Base-by-base conservation (phyloP, 2,888 invertebrate species). In the Zonitis immaculata region DNA sequence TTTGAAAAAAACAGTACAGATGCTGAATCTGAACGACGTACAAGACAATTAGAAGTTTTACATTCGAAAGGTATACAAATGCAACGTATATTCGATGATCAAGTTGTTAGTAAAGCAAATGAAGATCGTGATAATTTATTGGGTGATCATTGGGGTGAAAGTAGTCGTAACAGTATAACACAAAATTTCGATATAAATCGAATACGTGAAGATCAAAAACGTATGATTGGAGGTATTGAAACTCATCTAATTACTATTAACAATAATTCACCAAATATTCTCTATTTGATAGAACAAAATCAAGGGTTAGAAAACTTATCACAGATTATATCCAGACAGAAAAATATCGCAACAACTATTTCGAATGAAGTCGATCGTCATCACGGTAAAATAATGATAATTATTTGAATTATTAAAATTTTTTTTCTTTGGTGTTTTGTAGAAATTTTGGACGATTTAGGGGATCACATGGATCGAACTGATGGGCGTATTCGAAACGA, bases 401-500 rank as follows among this genome's bases (percentile, higher is more conserved):
- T 30, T 46, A 44, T 32, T 49, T 58, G 22, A 22, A 22, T n/a
- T n/a, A n/a, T n/a, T n/a, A n/a, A n/a, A n/a, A n/a, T n/a, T n/a
- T n/a, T n/a, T n/a, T n/a, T n/a, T n/a, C n/a, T n/a, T n/a, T n/a
- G n/a, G n/a, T n/a, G n/a, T n/a, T 61, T 76, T 76, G 9, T 65
- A 88, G 89, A 86, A 67, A 82, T 91, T 52, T 79, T 91, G 58
- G 89, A 89, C 66, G 88, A 87, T 71, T 80, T 91, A 57, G 83
- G 84, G 1, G 85, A 84, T 55, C 85, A 85, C 54, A 84, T 88
- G 71, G 89, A 89, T 56, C 75, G 80, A 53, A 88, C 89, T 1
- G 84, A 87, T 64, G 78, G 81, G n/a, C 78, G 87, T 45, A 77
- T 91, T 16, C 76, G 81, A 47, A 79, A 77, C 25, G 88, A 87